Evolutionary conservation across 2,888 invertebrate genomes (phyloP), one percentile per base, ranked within the genome.

Genomic region (Fragum whitleyi): DNA sequence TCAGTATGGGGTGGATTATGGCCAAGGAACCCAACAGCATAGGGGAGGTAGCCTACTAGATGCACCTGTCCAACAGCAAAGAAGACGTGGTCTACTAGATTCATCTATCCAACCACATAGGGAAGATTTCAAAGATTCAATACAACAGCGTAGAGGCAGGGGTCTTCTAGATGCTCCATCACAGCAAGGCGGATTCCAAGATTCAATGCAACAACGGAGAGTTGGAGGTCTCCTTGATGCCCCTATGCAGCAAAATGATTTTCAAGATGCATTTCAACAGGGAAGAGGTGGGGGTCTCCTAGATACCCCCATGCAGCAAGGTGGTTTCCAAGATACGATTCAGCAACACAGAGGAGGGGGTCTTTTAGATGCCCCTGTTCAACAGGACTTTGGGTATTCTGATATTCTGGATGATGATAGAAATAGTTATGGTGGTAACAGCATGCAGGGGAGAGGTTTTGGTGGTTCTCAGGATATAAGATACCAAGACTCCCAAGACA

Each of bases 41-140:
- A 14, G 69, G 68, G 32, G 19, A 59, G 59, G 57, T 28, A 23
- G 29, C 9, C 32, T 36, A 3, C 9, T 36, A 9, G 32, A 36
- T 36, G 32, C 32, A 6, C 32, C 32, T 6, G 9, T 36, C 9
- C 32, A 71, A 32, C 53, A 55, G 9, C 2, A n/a, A 51, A 14
- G 69, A 59, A 21, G 26, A 59, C 47, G 57, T 28, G 39, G 29
- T 32, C 36, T 61, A 16, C 39, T 51, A 32, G 55, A 39, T 28
- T 5, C 28, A 51, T 16, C 57, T 23, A 21, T 29, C 0, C 19
- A 29, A 61, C 61, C 11, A 59, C n/a, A n/a, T n/a, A n/a, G n/a
- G n/a, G 59, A 6, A 23, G 26, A 16, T 7, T 16, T 0, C 16
- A 23, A 51, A 51, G 19, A 36, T 36, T 3, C 32, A 36, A 9